Percentiles rank a stretch among this genome's conserved stretches.
Conservation (phyloP, 2,888 invertebrate species). For the Achlya flavicornis region DNA sequence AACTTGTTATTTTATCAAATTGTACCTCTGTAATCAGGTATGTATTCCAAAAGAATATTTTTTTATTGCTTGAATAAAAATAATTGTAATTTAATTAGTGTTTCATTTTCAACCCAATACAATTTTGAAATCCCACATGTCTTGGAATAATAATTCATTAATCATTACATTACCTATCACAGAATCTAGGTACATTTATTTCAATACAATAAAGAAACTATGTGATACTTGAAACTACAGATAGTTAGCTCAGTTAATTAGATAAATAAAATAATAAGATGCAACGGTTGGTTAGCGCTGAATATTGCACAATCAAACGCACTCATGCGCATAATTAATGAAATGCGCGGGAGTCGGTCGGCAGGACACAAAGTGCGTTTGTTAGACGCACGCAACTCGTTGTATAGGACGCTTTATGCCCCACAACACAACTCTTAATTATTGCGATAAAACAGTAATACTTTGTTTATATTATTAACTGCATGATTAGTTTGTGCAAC, state of each 20-base stretch:
- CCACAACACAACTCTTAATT: slow-evolving; percentile 28
- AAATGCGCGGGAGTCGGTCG: slow-evolving; percentile 40
- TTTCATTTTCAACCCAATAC: too few relatives aligned
- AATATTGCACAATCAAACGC: slow-evolving; percentile 61
- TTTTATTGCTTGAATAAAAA: too few relatives aligned
- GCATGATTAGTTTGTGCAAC: neutral
- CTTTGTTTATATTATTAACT: slow-evolving; percentile 24
- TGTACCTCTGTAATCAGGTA: too few relatives aligned
- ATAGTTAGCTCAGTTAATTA: slow-evolving; percentile 15
- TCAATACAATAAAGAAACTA: neutral
- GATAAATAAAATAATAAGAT: slow-evolving; percentile 38
- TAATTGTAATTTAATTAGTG: too few relatives aligned
- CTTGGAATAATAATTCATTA: neutral
- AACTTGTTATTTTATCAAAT: too few relatives aligned
- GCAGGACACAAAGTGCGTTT: slow-evolving; percentile 29
- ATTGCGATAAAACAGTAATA: slow-evolving; percentile 30
- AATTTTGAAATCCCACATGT: too few relatives aligned
- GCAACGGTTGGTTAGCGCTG: slow-evolving; percentile 48
- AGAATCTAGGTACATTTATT: neutral
- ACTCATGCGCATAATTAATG: slow-evolving; percentile 68
- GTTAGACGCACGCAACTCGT: slow-evolving; percentile 32
- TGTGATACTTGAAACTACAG: neutral
- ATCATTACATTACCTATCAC: neutral
- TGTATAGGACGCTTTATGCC: slow-evolving; percentile 32
- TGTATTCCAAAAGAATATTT: too few relatives aligned